Evolutionary conservation across 2,888 invertebrate species (phyloP).

Genomic region (Odontothrips loti): DNA sequence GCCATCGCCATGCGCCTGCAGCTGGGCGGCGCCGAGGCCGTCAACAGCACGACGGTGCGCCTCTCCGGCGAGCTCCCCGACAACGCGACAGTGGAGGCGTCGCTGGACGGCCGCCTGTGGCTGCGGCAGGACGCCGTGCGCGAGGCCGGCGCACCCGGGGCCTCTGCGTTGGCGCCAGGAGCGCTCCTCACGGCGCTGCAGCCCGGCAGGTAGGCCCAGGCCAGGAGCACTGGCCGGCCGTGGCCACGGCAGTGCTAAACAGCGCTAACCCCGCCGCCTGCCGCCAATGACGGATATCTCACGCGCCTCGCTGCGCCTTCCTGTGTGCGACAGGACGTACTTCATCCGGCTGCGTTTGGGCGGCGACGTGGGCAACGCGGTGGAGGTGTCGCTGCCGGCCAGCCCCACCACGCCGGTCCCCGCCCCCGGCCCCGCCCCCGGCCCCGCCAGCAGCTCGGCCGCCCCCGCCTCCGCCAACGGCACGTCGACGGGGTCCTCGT

Average conservation of each 20-base stretch:
- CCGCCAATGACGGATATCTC: no score
- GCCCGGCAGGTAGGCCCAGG: background rate
- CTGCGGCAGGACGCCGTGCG: constrained; percentile 40
- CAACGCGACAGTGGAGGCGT: constrained; percentile 46
- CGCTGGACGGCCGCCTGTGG: constrained; percentile 48
- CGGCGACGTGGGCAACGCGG: constrained; percentile 33
- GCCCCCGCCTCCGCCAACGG: constrained; percentile 37
- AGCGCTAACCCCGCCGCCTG: background rate
- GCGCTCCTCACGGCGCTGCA: background rate
- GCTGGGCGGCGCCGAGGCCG: constrained; percentile 45
- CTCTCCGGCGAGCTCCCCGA: constrained; percentile 45
- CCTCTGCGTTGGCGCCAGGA: no score
- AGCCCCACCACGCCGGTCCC: background rate
- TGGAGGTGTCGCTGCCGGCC: constrained; percentile 35
- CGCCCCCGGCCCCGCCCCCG: constrained; percentile 26
- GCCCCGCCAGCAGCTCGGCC: constrained; percentile 37
- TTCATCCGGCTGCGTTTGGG: constrained; percentile 29
- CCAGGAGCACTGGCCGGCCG: no score
- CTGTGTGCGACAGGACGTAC: constrained; percentile 27
- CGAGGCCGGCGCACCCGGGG: constrained; percentile 31
- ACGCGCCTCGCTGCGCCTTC: no score
- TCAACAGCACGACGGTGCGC: constrained; percentile 47
- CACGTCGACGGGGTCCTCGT: constrained; percentile 37
- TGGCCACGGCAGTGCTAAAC: background rate
- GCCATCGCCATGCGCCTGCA: constrained; percentile 35